A percentile compares a stretch with the other conserved stretches of the same genome.
These are phyloP conservation scores for Streptopelia turtur DNA, from an alignment of 2,797 vertebrate genomes.

Conservation along the genomic window DNA sequence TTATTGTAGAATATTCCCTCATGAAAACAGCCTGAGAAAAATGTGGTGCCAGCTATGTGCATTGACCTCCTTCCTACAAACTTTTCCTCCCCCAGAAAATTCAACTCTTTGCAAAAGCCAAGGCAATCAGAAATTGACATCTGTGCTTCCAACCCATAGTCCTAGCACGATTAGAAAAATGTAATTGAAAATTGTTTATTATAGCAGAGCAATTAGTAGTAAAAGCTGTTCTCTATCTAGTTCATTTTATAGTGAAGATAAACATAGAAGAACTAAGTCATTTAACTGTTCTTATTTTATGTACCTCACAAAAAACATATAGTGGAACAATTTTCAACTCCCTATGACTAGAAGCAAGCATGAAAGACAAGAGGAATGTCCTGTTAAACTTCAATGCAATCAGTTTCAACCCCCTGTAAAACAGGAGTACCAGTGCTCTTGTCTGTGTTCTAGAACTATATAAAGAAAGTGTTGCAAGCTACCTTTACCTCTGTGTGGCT, in stretches of 20 bases:
- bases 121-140: slow-evolving; percentile 31
- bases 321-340: background rate
- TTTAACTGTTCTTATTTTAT: background rate
- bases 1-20: background rate
- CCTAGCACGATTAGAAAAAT: background rate
- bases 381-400: background rate
- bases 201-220: background rate
- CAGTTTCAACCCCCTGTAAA: background rate
- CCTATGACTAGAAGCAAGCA: rapidly evolving
- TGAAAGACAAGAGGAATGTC: background rate
- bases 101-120: background rate
- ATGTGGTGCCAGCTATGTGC: background rate
- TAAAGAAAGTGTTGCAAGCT: background rate
- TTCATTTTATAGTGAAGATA: background rate
- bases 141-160: background rate
- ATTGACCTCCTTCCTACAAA: background rate
- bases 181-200: background rate
- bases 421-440: background rate
- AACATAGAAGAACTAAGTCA: background rate
- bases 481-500: background rate
- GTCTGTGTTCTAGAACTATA: background rate
- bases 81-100: background rate
- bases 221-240: background rate
- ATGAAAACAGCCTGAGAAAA: background rate
- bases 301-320: background rate